A percentile compares a stretch with the other conserved stretches of the same genome.
phyloP scores from a whole-genome alignment of 1,140 invertebrate genomes.

The Meloidogyne exigua region DNA sequence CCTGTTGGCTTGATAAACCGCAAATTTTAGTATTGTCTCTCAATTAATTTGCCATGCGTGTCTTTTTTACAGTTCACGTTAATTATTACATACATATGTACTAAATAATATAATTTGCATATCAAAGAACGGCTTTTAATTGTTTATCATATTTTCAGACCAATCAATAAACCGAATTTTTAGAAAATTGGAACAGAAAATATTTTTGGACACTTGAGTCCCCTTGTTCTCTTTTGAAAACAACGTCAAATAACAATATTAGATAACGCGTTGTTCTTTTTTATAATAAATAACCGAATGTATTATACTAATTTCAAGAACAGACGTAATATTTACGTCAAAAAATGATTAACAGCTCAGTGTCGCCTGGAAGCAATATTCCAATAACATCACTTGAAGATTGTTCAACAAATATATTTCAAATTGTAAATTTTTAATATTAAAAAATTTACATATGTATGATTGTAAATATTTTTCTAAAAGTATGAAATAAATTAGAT shows the following conservation, averaged over 20 bases:
- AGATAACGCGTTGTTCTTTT: neutral
- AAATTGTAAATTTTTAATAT: conserved; percentile 36
- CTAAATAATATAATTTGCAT: no score
- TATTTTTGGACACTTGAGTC: neutral
- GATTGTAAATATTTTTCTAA: no score
- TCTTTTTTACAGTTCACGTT: neutral
- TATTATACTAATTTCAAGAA: neutral
- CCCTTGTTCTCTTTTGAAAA: neutral
- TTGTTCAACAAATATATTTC: conserved; percentile 41
- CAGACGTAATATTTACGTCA: conserved; percentile 8
- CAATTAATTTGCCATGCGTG: neutral
- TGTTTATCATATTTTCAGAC: neutral
- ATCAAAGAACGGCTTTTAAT: no score
- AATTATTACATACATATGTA: no score
- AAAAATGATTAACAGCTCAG: neutral
- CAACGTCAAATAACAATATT: neutral
- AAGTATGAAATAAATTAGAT: neutral
- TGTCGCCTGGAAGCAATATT: neutral
- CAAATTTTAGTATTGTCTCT: neutral
- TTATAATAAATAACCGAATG: conserved; percentile 8
- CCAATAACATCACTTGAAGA: conserved; percentile 37
- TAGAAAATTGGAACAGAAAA: neutral
- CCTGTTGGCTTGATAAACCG: conserved; percentile 1
- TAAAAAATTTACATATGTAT: no score
- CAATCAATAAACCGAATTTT: neutral